Evolutionary conservation across 2,797 vertebrate species (phyloP), one percentile per base, ranked within the genome.

Genomic region (Salarias fasciatus): DNA sequence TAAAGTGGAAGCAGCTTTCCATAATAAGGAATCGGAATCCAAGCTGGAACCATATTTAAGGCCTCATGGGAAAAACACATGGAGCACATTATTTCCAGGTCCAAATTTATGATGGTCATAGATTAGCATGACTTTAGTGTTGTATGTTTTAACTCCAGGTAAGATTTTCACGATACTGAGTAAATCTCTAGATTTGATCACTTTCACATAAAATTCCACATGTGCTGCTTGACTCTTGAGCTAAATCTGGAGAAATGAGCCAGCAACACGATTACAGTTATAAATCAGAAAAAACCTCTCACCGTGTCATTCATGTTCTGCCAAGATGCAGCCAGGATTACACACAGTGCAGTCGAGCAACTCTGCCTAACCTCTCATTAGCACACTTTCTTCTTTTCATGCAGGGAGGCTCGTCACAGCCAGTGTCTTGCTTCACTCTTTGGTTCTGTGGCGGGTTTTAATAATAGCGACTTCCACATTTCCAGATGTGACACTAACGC

Each of bases 1-100:
- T 43, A 69, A 87, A 87, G 64, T 86, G 60, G 54, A 78, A 80
- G 62, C 80, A 85, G 80, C 71, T 75, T 82, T 71, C 79, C 31
- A 50, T 73, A 63, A 72, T 49, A 57, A 70, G 47, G 14, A 29
- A 68, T 82, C 57, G 62, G 79, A 84, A 85, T 74, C 69, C 53
- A 38, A n/a, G 51, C 72, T 65, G 55, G 53, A 62, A 41, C 37
- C 24, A 12, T 64, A 33, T 80, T 64, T 74, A 62, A 75, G 7
- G 13, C 63, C 71, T 52, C 15, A 7, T 49, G 40, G 40, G 57
- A 52, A 58, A 71, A 64, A 64, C 67, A 66, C 68, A 81, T 65
- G 45, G 69, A 51, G 50, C 18, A 15, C 57, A 67, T 79, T 78
- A 54, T 69, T 54, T 29, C 60, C 42, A 51, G 47, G 53, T 75